Percentiles rank a stretch among this genome's conserved stretches.
phyloP scores from a whole-genome alignment of 2,888 invertebrate genomes.

The Pandemis heparana region DNA sequence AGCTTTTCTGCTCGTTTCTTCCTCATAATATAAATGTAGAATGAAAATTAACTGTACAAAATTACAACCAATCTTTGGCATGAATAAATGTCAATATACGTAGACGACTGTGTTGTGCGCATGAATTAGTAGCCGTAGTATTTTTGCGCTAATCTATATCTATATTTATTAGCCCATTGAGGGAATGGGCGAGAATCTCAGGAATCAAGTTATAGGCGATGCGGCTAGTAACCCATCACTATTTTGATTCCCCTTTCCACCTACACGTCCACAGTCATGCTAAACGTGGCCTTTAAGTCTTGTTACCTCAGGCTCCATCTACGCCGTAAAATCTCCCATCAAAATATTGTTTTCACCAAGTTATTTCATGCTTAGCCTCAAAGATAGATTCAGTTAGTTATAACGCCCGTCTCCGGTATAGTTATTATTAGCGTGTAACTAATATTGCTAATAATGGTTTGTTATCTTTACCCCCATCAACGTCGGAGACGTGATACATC shows the following conservation, averaged over 20 bases:
- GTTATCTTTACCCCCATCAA: conserved; percentile 49
- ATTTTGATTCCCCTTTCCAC: too few species aligned
- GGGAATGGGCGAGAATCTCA: too few species aligned
- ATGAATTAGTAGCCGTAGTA: too few species aligned
- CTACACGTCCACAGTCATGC: too few species aligned
- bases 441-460: conserved; percentile 25
- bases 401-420: not conserved
- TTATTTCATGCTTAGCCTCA: not conserved
- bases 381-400: not conserved
- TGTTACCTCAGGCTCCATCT: too few species aligned
- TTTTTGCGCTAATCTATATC: too few species aligned
- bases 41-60: not conserved
- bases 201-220: too few species aligned
- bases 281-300: too few species aligned
- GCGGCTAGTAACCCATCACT: too few species aligned
- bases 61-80: not conserved
- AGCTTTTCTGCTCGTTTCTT: not conserved
- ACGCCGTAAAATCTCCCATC: too few species aligned
- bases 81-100: not conserved
- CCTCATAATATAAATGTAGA: not conserved
- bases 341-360: not conserved
- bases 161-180: too few species aligned
- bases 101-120: not conserved
- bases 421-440: not conserved
- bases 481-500: conserved; percentile 53